A percentile compares a stretch with the other conserved stretches of the same genome.
phyloP scores from a whole-genome alignment of 2,113 vertebrate genomes.

The Pterocles burchelli region DNA sequence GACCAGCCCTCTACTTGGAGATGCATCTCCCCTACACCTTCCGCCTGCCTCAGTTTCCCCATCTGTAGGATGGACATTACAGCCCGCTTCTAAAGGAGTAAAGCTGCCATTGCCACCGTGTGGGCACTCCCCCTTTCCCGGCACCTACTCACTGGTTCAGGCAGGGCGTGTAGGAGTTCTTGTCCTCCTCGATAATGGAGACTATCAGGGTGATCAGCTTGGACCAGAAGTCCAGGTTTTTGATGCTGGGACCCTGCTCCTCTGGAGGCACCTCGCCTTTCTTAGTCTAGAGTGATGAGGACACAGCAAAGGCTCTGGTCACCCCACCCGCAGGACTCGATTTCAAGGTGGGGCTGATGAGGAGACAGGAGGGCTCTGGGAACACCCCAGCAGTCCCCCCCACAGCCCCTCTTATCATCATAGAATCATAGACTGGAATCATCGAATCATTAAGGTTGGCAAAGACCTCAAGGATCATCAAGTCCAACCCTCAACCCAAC shows the following conservation, averaged over 20 bases:
- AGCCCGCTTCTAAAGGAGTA: neutral
- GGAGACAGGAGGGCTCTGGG: neutral
- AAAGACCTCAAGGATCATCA: no score
- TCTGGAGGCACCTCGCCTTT: conserved; percentile 93
- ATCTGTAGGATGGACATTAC: neutral
- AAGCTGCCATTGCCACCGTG: accelerated
- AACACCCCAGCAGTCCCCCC: neutral
- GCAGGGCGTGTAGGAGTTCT: conserved; percentile 97
- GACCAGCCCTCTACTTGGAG: neutral
- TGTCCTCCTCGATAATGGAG: conserved; percentile 98
- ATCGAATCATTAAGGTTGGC: no score
- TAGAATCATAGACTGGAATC: no score
- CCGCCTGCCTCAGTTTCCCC: neutral
- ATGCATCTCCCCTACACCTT: neutral
- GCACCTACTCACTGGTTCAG: conserved; percentile 91
- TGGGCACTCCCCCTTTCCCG: neutral
- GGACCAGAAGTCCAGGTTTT: conserved; percentile 99
- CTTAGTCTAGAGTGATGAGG: conserved; percentile 79
- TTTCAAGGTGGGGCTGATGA: accelerated
- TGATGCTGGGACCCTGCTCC: conserved; percentile 98
- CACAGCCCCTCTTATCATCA: accelerated
- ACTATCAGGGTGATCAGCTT: conserved; percentile 98
- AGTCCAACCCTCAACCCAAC: no score
- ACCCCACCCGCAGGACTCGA: neutral
- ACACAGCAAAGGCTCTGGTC: neutral